Evolutionary conservation across 2,888 invertebrate species (phyloP).

Genomic region (Cylloceria caligata): DNA sequence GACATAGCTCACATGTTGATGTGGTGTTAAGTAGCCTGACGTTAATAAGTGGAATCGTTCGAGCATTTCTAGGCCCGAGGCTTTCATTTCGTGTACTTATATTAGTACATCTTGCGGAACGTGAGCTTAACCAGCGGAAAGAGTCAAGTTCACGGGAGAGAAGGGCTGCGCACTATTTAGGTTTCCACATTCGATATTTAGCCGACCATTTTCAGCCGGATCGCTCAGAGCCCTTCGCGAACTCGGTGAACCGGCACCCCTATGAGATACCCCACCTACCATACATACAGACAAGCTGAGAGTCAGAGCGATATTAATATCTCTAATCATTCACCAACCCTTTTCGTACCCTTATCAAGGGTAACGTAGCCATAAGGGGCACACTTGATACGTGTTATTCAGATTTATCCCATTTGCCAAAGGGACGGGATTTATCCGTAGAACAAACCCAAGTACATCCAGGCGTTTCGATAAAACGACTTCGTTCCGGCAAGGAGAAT

Average conservation of each 20-base stretch:
- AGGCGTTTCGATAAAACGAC: conserved; percentile 73
- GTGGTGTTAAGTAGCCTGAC: background rate
- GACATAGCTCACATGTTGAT: conserved; percentile 1
- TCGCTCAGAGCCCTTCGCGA: conserved; percentile 52
- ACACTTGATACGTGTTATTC: conserved; percentile 82
- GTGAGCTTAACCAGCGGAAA: background rate
- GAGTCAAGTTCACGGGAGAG: conserved; percentile 16
- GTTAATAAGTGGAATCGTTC: background rate
- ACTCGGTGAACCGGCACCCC: conserved; percentile 78
- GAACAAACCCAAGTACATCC: conserved; percentile 78
- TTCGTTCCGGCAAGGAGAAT: conserved; percentile 75
- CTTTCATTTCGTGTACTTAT: conserved; percentile 18
- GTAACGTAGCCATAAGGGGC: conserved; percentile 76
- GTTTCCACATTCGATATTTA: conserved; percentile 32
- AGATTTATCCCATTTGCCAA: conserved; percentile 82
- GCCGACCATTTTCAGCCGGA: conserved; percentile 1
- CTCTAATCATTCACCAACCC: conserved; percentile 84
- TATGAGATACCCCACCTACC: conserved; percentile 51
- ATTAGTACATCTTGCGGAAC: background rate
- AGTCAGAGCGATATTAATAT: conserved; percentile 81
- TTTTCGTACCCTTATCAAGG: conserved; percentile 83
- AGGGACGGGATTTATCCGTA: conserved; percentile 78
- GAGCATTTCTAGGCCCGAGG: conserved; percentile 9
- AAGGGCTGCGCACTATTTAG: conserved; percentile 35
- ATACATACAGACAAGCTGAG: conserved; percentile 43